These are phyloP conservation scores for Buphagus erythrorhynchus DNA, from an alignment of 2,797 vertebrate genomes.

Conservation along the genomic window DNA sequence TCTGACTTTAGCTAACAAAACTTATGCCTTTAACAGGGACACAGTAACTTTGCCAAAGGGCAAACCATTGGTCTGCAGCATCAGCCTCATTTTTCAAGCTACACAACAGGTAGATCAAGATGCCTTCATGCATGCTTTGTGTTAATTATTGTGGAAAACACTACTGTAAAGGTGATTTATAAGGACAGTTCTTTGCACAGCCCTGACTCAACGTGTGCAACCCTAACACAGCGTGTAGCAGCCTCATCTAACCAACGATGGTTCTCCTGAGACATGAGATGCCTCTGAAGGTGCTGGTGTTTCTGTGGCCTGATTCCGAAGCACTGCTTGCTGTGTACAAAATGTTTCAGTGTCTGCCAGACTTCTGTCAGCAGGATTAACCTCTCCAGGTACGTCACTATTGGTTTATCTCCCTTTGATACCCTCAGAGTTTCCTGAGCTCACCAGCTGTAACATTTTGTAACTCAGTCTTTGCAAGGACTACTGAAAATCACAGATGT, in stretches of 20 bases:
- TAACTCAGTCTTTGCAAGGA: neutral
- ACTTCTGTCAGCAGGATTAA: neutral
- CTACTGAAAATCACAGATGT: neutral
- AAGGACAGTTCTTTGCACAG: neutral
- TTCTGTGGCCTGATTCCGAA: neutral
- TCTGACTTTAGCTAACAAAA: neutral
- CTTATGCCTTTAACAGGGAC: neutral
- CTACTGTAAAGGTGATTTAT: accelerated
- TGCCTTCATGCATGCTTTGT: neutral
- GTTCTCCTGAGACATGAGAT: neutral
- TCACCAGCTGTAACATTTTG: neutral
- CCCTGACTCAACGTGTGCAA: neutral
- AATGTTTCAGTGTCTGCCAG: neutral
- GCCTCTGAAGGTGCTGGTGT: neutral
- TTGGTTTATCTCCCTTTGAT: neutral
- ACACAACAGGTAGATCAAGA: neutral
- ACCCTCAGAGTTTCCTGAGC: neutral
- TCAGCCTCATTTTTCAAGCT: neutral
- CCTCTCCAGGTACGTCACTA: neutral
- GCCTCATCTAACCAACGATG: accelerated
- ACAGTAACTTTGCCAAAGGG: neutral
- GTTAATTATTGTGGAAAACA: neutral
- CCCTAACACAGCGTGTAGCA: neutral
- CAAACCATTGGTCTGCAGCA: neutral
- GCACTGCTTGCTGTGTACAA: neutral